Evolutionary conservation across 2,888 invertebrate genomes (phyloP).

Genomic region (Seira musarum): DNA sequence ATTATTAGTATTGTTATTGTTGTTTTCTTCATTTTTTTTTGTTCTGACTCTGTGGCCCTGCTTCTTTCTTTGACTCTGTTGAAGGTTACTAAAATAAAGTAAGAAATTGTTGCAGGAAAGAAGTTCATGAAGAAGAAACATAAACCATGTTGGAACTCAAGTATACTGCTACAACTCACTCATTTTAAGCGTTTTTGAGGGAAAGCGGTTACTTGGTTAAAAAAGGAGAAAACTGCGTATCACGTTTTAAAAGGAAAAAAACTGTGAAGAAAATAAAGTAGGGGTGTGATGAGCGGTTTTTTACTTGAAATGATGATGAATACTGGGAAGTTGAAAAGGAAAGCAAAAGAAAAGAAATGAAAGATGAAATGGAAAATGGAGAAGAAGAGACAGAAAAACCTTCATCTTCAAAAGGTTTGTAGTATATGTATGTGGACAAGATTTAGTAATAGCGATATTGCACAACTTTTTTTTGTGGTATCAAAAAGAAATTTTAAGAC

Average conservation of each 20-base stretch:
- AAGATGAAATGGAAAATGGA: constrained; percentile 23
- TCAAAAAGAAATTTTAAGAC: constrained; percentile 35
- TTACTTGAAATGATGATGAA: constrained; percentile 6
- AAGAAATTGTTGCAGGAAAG: background rate
- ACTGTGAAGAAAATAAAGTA: constrained; percentile 2
- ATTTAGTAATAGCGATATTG: constrained; percentile 65
- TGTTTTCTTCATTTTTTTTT: background rate
- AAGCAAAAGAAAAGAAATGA: constrained; percentile 37
- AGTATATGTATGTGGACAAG: constrained; percentile 57
- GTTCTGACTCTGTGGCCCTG: background rate
- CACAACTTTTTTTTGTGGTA: constrained; percentile 47
- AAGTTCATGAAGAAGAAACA: constrained; percentile 10
- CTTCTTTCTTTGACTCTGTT: too few relatives aligned
- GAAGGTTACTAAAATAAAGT: background rate
- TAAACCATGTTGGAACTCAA: background rate
- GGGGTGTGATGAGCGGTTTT: constrained; percentile 19
- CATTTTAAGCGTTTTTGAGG: background rate
- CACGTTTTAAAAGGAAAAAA: background rate
- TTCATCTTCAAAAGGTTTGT: constrained; percentile 33
- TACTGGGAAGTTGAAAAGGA: constrained; percentile 4
- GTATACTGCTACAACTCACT: background rate
- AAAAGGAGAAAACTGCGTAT: background rate
- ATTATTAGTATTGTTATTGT: constrained; percentile 17
- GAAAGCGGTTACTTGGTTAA: background rate
- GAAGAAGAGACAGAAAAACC: constrained; percentile 44